Evolutionary conservation across 2,797 vertebrate species (phyloP), one percentile per base, ranked within the genome.

Genomic region (Myotis myotis): DNA sequence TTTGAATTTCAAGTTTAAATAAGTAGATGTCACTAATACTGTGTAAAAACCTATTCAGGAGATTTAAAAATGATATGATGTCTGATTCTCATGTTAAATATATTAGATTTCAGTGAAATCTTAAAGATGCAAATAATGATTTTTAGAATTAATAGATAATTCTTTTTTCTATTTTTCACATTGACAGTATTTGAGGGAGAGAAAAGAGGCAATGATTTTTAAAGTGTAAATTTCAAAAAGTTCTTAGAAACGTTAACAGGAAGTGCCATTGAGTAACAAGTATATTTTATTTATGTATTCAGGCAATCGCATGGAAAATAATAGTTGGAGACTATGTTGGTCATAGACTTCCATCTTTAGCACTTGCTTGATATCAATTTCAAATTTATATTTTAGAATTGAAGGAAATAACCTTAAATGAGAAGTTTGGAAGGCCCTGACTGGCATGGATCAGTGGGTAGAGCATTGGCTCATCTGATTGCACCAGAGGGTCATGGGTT

Each of bases 1-100:
- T 88, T 87, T 92, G 30, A 96, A 76, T 64, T 85, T 92, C n/a
- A 94, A 25, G 51, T 36, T 86, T 94, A 78, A 94, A 60, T 82
- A 51, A 89, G 49, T 86, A 94, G 62, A 79, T 89, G 33, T 28
- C 38, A 75, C 33, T 81, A 55, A 51, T 72, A 53, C 19, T 83
- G 55, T 86, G 23, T 49, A 91, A 78, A 83, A 25, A 38, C 19
- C 33, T 90, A 75, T 84, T 74, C 28, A 84, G 7, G 44, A 87
- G 44, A 55, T 70, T 89, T 57, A 8, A 20, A 85, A 70, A 75
- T 33, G 8, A 68, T 66, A 80, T 3, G 20, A 53, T 83, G 22
- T 49, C 33, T 87, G 36, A 47, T 44, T 93, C 33, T 84, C 33
- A 53, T 9, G 9, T 79, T 84, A 87, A 91, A 62, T 10, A 78